Evolutionary conservation across 1,140 invertebrate species (phyloP), one percentile per base, ranked within the genome.

Genomic region (Drosophila nigrodunni): DNA sequence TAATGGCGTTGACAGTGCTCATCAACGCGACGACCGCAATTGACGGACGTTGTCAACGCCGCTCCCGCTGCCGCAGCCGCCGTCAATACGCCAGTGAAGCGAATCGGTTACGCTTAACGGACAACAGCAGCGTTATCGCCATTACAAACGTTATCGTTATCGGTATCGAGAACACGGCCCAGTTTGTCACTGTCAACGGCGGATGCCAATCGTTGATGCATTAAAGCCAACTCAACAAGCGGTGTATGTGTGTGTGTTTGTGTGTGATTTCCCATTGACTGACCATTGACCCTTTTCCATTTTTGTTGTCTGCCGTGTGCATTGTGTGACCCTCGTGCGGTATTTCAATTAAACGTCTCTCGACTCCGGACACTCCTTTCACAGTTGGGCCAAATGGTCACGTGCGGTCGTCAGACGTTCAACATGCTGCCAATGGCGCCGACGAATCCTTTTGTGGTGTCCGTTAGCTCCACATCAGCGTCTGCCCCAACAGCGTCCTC

Each of bases 401-500:
- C 91, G 88, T 92, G 91, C 91, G 86, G 82, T 30, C 90, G 85
- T 62, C 91, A 83, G 80, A 77, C 82, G 65, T 92, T 89, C 82
- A 92, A 89, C 61, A 92, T 92, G 90, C 88, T 92, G 91, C 91
- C 91, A 46, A 91, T 92, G 91, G 91, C 88, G 82, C 90, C 91
- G 72, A 82, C 87, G 74, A 92, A 91, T 91, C 88, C 90, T 59
- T 92, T 92, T 80, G 82, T 83, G 74, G 81, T 88, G 43, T 74
- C 72, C 43, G 58, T 74, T 9, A 74, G 72, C 58, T 62, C 66
- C 60, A 41, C 69, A 64, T 34, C 60, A 49, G 66, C 77, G 34
- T 58, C 79, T 37, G 69, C 74, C 11, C 52, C 76, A 7, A 60
- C 55, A 21, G 13, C 70, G 11, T 50, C 70, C 8, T 35, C 67